Percentiles rank a stretch among this genome's conserved stretches.
phyloP scores from a whole-genome alignment of 2,797 vertebrate genomes.

The Pantherophis vulpinus region DNA sequence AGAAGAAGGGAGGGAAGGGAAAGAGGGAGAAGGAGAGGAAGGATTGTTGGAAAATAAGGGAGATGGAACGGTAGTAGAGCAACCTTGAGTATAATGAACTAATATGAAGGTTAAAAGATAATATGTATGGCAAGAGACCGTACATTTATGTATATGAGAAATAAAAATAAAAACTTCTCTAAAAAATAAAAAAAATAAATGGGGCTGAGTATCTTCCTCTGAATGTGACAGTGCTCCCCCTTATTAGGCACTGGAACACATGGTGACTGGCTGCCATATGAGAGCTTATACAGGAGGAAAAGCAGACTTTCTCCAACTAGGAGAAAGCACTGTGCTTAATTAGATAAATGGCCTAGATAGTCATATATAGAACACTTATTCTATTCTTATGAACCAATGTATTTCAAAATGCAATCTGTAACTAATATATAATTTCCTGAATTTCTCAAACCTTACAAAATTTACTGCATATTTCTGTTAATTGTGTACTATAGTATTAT shows the following conservation, averaged over 20 bases:
- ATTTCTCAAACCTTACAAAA: background rate
- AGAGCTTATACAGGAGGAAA: background rate
- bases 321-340: background rate
- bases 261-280: background rate
- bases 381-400: background rate
- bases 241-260: background rate
- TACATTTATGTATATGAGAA: too few relatives aligned
- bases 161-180: too few relatives aligned
- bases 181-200: too few relatives aligned
- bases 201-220: background rate
- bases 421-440: background rate
- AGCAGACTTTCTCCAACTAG: background rate
- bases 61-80: too few relatives aligned
- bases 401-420: background rate
- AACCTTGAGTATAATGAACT: too few relatives aligned
- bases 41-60: too few relatives aligned
- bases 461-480: background rate
- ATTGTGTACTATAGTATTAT: background rate
- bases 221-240: background rate
- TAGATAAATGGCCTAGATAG: background rate
- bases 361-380: background rate
- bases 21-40: too few relatives aligned
- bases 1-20: too few relatives aligned
- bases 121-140: too few relatives aligned
- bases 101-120: too few relatives aligned